These are phyloP conservation scores for Hemichromis elongatus DNA, from an alignment of 2,113 vertebrate species.

Conservation along the genomic window DNA sequence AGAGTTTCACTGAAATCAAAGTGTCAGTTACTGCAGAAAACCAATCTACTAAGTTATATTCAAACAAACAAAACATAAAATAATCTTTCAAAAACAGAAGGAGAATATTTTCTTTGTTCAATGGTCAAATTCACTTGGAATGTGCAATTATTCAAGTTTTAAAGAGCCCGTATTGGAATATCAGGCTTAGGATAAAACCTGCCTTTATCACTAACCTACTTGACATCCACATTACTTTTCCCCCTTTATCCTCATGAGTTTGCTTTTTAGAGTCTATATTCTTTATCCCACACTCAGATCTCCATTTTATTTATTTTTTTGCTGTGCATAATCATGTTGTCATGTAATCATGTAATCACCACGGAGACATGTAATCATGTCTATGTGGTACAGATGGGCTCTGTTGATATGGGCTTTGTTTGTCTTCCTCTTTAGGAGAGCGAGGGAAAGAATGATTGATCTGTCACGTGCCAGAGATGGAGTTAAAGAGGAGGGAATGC, in stretches of 20 bases:
- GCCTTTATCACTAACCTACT: background rate
- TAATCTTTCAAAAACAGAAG: background rate
- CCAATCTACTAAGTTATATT: background rate
- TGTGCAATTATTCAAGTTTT: background rate
- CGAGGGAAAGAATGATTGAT: conserved; percentile 84
- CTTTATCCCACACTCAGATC: background rate
- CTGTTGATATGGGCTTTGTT: background rate
- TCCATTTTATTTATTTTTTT: background rate
- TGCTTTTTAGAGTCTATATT: background rate
- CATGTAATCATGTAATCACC: background rate
- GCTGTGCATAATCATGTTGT: background rate
- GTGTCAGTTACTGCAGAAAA: background rate
- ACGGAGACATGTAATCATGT: background rate
- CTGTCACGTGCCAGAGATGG: conserved; percentile 51
- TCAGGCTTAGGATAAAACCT: background rate
- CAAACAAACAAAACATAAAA: background rate
- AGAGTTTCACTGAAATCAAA: background rate
- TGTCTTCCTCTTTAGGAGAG: conserved; percentile 73
- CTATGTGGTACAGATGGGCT: background rate
- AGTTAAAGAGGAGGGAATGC: conserved; percentile 69
- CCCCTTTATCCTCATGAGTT: background rate
- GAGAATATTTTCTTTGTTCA: background rate
- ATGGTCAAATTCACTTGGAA: background rate
- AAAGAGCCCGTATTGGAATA: background rate
- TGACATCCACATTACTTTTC: background rate